Evolutionary conservation across 2,113 vertebrate species (phyloP).

Genomic region (Platysteira castanea): DNA sequence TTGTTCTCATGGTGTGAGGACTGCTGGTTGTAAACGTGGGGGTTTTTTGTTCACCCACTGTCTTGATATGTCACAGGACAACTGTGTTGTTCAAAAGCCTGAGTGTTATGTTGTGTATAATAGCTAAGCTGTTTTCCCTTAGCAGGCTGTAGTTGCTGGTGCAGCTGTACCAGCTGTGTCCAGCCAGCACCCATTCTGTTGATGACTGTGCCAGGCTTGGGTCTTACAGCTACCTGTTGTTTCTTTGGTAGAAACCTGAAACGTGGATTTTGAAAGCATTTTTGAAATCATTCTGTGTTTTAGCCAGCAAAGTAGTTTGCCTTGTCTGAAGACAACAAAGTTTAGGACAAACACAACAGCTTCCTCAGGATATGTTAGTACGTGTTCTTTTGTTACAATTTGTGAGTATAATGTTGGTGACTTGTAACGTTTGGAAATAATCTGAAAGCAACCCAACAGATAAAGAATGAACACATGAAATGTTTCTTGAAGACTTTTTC

Average conservation of each 20-base stretch:
- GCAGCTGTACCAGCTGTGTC: not conserved
- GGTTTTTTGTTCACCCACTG: not conserved
- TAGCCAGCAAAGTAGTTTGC: not conserved
- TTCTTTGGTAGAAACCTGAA: not conserved
- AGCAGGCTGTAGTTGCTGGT: not conserved
- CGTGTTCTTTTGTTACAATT: not conserved
- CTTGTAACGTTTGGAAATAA: not conserved
- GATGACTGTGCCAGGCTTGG: not conserved
- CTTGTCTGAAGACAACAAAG: not conserved
- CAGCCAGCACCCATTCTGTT: not conserved
- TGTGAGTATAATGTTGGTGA: not conserved
- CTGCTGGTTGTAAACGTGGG: not conserved
- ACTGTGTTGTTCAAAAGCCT: not conserved
- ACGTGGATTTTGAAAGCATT: not conserved
- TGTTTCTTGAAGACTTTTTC: not conserved
- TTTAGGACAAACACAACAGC: not conserved
- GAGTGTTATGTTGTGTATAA: fast-evolving
- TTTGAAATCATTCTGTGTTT: not conserved
- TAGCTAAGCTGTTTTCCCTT: not conserved
- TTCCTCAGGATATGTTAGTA: not conserved
- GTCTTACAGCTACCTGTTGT: not conserved
- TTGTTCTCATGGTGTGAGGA: fast-evolving
- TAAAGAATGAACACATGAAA: not conserved
- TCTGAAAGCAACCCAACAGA: not conserved
- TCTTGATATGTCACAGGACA: not conserved